Base-by-base conservation (phyloP, 2,888 invertebrate species). In the Eristalinus sepulchralis region DNA sequence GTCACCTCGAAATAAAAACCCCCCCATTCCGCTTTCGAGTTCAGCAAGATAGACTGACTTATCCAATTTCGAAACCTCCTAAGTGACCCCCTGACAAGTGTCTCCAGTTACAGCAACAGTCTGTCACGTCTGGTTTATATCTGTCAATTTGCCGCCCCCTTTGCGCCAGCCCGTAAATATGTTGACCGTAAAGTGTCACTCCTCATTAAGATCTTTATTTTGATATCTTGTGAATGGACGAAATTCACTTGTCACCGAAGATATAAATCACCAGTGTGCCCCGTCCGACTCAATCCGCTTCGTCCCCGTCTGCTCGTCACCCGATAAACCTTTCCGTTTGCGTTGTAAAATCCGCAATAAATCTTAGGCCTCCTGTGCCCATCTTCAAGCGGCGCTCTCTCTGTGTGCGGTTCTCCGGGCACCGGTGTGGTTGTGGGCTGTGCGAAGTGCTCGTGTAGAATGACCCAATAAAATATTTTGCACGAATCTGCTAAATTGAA, bases 401-500 rank as follows among this genome's bases (percentile, higher is more conserved):
- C 8, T 59, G 11, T 24, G 2, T 59, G 24, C 39, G 27, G 27
- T 2, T 27, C 27, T 2, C 2, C 5, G 27, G 27, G 2, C 27
- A 27, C 39, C 9, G 9, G 10, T 17, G 24, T 6, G 47, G 27
- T 2, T 33, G 13, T 39, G 39, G n/a, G n/a, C 27, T 27, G 27
- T 27, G 27, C 5, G 27, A 27, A 27, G 27, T 27, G 27, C 27
- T 27, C 27, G 27, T 27, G 27, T 27, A 27, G 63, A 34, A 78
- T 31, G 57, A 17, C 55, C 31, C 79, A 79, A 75, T 79, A 60
- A 79, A 79, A 73, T 75, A 64, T 70, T 79, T 83, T 36, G 77
- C 73, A 66, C 53, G 22, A 64, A 64, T 17, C 59, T 36, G 36
- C 68, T 73, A 57, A 75, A 83, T 79, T 83, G 83, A 83, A 83